phyloP scores from a whole-genome alignment of 1,140 invertebrate species.

The Lineus longissimus region DNA sequence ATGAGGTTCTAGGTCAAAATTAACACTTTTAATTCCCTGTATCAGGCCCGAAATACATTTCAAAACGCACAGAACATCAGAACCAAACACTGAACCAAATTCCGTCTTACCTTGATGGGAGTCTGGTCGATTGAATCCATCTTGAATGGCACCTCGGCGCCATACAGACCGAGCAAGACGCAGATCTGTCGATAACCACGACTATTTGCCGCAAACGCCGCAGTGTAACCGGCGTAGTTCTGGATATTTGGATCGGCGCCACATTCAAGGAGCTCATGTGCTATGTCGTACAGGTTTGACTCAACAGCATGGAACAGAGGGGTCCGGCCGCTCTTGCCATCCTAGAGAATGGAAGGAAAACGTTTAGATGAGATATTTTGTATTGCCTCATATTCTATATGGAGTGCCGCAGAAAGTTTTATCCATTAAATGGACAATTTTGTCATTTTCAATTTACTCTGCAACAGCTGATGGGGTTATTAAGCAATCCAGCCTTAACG shows the following conservation, averaged over 20 bases:
- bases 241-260: conserved; percentile 35
- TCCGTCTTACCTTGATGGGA: no score
- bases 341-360: conserved; percentile 23
- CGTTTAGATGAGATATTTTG: background rate
- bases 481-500: no score
- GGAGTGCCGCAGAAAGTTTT: background rate
- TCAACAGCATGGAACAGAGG: conserved; percentile 43
- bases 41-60: no score
- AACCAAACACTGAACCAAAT: no score
- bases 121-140: no score
- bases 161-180: conserved; percentile 15
- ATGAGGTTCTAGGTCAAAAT: no score
- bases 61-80: no score
- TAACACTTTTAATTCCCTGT: no score
- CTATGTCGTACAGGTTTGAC: conserved; percentile 28
- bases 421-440: no score
- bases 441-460: no score
- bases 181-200: conserved; percentile 24
- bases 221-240: conserved; percentile 41
- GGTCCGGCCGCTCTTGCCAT: conserved; percentile 46
- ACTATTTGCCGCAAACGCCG: conserved; percentile 36
- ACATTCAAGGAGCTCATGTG: conserved; percentile 28
- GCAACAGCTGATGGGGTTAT: no score
- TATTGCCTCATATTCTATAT: background rate
- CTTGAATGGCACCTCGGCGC: conserved; percentile 7